A percentile compares a stretch with the other conserved stretches of the same genome.
These are phyloP conservation scores for Ariopsis seemanni DNA, from an alignment of 2,113 vertebrate genomes.

Conservation along the genomic window DNA sequence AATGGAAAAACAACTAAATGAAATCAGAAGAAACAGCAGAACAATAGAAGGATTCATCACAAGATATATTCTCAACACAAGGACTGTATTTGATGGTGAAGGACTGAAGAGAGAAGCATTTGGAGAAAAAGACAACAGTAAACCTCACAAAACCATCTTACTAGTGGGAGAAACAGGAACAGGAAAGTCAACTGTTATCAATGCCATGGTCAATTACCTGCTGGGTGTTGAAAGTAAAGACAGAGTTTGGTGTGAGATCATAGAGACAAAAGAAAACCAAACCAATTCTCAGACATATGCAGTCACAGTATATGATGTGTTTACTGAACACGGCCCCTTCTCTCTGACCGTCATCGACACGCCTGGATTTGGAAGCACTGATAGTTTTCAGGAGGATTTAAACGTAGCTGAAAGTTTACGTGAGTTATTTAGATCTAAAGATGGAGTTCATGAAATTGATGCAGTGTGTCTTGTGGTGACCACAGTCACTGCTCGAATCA, in stretches of 20 bases:
- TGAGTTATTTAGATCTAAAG: background rate
- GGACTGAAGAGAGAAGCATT: conserved; percentile 7
- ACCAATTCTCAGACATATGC: conserved; percentile 47
- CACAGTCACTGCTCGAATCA: background rate
- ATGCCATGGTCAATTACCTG: conserved; percentile 51
- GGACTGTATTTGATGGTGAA: background rate
- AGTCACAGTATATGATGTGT: conserved; percentile 55
- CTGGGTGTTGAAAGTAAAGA: conserved; percentile 48
- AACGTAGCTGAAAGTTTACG: background rate
- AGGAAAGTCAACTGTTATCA: conserved; percentile 56
- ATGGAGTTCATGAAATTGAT: conserved; percentile 30
- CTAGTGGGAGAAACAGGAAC: conserved; percentile 52
- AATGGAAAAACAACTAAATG: background rate
- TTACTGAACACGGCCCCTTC: background rate
- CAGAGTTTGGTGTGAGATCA: conserved; percentile 50
- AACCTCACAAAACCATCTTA: conserved; percentile 44
- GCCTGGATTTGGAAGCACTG: conserved; percentile 33
- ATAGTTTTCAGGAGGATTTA: background rate
- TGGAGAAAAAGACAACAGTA: background rate
- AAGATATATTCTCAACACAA: conserved; percentile 38
- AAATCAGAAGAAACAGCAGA: background rate
- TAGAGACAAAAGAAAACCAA: conserved; percentile 34
- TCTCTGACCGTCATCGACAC: conserved; percentile 30
- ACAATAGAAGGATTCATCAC: conserved; percentile 4
- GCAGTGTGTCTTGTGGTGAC: conserved; percentile 30